Evolutionary conservation across 2,888 invertebrate genomes (phyloP).

Genomic region (Parnassius smintheus): DNA sequence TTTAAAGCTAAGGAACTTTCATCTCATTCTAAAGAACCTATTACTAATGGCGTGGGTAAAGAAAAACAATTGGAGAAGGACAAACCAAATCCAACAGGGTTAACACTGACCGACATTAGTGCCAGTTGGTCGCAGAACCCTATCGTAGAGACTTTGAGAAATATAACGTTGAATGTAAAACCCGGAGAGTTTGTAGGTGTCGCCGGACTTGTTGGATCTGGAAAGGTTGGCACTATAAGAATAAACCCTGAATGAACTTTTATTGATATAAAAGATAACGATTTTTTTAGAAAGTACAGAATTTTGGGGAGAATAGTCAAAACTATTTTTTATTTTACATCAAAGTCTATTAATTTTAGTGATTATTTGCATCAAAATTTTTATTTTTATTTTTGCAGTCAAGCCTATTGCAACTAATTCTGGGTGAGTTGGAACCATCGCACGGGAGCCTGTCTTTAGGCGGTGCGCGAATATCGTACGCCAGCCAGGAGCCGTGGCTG

Average conservation of each 20-base stretch:
- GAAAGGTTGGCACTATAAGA: conserved; percentile 74
- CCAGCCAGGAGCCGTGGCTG: conserved; percentile 91
- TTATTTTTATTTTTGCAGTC: conserved; percentile 61
- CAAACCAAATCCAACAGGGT: conserved; percentile 48
- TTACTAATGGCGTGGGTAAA: conserved; percentile 51
- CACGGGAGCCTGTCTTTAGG: conserved; percentile 82
- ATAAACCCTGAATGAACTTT: no score
- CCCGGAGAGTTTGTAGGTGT: conserved; percentile 84
- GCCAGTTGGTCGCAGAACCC: conserved; percentile 67
- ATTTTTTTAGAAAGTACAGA: no score
- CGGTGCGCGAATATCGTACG: conserved; percentile 84
- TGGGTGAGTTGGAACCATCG: conserved; percentile 85
- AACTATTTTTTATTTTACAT: no score
- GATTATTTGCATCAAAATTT: no score
- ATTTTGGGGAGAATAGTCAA: no score
- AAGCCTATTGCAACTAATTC: conserved; percentile 84
- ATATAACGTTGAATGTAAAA: conserved; percentile 71
- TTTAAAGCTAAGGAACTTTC: conserved; percentile 41
- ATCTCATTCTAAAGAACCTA: conserved; percentile 23
- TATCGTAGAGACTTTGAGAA: conserved; percentile 79
- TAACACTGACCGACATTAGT: conserved; percentile 65
- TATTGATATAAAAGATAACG: no score
- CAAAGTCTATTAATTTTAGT: no score
- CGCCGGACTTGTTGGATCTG: conserved; percentile 89
- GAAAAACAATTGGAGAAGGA: conserved; percentile 46